Evolutionary conservation across 2,888 invertebrate genomes (phyloP).

Genomic region (Halocaridina rubra): DNA sequence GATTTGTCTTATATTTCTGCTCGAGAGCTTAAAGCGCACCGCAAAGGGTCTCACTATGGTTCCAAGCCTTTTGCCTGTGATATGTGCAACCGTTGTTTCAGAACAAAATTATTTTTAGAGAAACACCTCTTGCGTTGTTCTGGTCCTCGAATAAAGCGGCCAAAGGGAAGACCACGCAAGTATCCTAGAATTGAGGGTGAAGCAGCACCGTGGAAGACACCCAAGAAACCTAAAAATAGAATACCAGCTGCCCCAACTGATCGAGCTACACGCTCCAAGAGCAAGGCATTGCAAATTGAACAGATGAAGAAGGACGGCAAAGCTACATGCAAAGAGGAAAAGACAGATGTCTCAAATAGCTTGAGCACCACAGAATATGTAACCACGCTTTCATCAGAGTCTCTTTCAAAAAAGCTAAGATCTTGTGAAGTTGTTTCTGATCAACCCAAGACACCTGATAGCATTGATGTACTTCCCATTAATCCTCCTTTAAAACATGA

Average conservation of each 20-base stretch:
- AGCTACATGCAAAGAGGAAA: background rate
- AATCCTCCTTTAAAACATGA: constrained; percentile 6
- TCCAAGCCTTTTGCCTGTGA: constrained; percentile 51
- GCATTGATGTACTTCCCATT: background rate
- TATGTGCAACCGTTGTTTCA: constrained; percentile 40
- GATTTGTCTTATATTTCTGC: constrained; percentile 45
- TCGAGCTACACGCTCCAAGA: constrained; percentile 33
- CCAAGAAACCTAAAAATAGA: constrained; percentile 42
- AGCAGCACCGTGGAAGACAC: constrained; percentile 44
- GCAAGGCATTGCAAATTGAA: constrained; percentile 31
- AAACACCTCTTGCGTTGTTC: constrained; percentile 40
- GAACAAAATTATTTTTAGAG: constrained; percentile 27
- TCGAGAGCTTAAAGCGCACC: constrained; percentile 55
- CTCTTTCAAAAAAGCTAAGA: background rate
- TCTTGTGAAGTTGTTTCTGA: background rate
- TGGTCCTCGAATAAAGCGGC: constrained; percentile 41
- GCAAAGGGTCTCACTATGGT: constrained; percentile 39
- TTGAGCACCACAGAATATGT: background rate
- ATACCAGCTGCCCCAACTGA: constrained; percentile 40
- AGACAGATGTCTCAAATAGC: background rate
- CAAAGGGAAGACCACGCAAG: constrained; percentile 50
- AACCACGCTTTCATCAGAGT: background rate
- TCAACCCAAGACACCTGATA: background rate
- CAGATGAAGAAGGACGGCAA: constrained; percentile 34
- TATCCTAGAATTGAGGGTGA: constrained; percentile 42